phyloP scores from a whole-genome alignment of 2,888 invertebrate species.

The Napeogenes inachia region DNA sequence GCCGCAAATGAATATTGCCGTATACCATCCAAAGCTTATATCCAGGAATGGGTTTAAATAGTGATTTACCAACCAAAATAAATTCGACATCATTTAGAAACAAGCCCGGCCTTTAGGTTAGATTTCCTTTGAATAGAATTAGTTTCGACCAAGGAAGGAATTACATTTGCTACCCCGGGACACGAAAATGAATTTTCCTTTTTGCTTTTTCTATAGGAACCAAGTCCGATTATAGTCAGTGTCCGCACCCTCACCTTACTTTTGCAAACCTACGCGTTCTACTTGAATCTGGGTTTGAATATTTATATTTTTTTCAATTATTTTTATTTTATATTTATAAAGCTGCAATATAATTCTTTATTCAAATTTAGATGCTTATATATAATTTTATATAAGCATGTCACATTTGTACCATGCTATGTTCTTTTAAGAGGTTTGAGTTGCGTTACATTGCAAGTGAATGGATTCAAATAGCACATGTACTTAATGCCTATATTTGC shows the following conservation, averaged over 20 bases:
- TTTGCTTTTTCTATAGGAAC: slow-evolving; percentile 24
- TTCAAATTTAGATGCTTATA: slow-evolving; percentile 9
- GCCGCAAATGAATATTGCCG: not conserved
- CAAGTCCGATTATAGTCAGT: slow-evolving; percentile 20
- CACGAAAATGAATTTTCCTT: slow-evolving; percentile 60
- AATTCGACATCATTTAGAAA: slow-evolving; percentile 21
- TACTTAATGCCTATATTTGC: slow-evolving; percentile 21
- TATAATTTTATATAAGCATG: slow-evolving; percentile 2
- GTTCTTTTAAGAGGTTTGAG: slow-evolving; percentile 42
- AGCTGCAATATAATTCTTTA: slow-evolving; percentile 12
- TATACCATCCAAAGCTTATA: not conserved
- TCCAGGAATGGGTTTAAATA: slow-evolving; percentile 1
- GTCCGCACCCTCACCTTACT: slow-evolving; percentile 7
- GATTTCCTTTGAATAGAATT: slow-evolving; percentile 67
- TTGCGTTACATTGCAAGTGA: slow-evolving; percentile 10
- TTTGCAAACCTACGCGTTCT: slow-evolving; percentile 48
- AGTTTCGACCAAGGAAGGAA: slow-evolving; percentile 62
- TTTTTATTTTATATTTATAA: not conserved
- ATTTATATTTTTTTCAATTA: slow-evolving; percentile 36
- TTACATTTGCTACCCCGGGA: slow-evolving; percentile 56
- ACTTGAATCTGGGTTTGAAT: slow-evolving; percentile 52
- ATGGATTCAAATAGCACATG: slow-evolving; percentile 13
- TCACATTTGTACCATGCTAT: slow-evolving; percentile 7
- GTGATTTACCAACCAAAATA: slow-evolving; percentile 6
- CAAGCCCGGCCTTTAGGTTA: slow-evolving; percentile 42